Percentiles rank a stretch among this genome's conserved stretches.
These are phyloP conservation scores for Dynastes maya DNA, from an alignment of 2,888 invertebrate genomes.

Conservation along the genomic window DNA sequence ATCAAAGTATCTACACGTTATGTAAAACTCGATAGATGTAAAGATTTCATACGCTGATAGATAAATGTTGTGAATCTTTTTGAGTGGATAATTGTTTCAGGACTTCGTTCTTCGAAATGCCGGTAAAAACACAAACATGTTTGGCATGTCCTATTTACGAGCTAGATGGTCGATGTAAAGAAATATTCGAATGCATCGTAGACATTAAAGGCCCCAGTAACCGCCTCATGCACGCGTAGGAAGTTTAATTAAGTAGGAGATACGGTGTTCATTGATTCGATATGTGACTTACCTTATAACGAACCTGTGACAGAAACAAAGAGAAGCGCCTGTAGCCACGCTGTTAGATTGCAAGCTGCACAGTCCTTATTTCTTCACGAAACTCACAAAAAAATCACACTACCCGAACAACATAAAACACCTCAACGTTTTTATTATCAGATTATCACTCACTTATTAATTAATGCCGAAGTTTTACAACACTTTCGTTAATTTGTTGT, in stretches of 20 bases:
- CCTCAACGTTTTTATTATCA: slow-evolving; percentile 59
- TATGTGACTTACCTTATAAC: slow-evolving; percentile 67
- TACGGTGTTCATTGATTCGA: slow-evolving; percentile 46
- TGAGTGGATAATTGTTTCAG: slow-evolving; percentile 3
- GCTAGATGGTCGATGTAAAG: slow-evolving; percentile 16
- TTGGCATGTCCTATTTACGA: slow-evolving; percentile 60
- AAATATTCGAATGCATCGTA: slow-evolving; percentile 35
- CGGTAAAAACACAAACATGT: slow-evolving; percentile 64
- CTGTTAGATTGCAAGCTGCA: slow-evolving; percentile 68
- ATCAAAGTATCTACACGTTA: slow-evolving; percentile 32
- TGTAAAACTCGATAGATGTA: slow-evolving; percentile 33
- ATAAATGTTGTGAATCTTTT: slow-evolving; percentile 25
- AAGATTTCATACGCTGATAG: slow-evolving; percentile 6
- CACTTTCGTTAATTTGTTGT: slow-evolving; percentile 67
- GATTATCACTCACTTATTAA: slow-evolving; percentile 63
- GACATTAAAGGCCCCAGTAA: slow-evolving; percentile 38
- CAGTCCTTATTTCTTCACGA: slow-evolving; percentile 65
- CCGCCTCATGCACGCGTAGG: slow-evolving; percentile 40
- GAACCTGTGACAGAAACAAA: slow-evolving; percentile 69
- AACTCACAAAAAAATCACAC: slow-evolving; percentile 67
- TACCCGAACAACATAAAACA: slow-evolving; percentile 60
- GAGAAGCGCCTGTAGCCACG: slow-evolving; percentile 71
- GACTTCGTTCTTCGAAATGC: slow-evolving; percentile 55
- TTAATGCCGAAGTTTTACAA: slow-evolving; percentile 66
- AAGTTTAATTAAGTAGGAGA: slow-evolving; percentile 47